Base-by-base conservation (phyloP, 2,113 vertebrate species). In the Seriola aureovittata region DNA sequence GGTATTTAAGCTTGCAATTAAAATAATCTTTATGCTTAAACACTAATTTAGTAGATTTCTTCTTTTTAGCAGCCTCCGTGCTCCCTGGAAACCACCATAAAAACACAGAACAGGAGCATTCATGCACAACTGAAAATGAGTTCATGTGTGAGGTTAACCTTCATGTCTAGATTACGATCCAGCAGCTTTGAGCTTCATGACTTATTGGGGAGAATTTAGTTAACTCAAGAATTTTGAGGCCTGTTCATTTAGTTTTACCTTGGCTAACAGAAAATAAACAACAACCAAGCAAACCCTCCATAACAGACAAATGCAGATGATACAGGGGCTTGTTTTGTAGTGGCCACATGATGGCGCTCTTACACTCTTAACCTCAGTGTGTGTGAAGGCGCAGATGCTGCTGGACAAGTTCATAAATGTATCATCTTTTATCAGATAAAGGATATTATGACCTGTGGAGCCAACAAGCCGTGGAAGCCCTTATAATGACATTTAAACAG, bases 261-360 rank as follows among this genome's bases (percentile, higher is more conserved):
- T 19, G 4, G 3, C 34, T 42, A 1, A 29, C 11, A 44, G 10
- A 44, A 44, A 12, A 44, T 3, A 12, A 44, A 44, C 1, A 23
- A 8, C 3, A 6, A 71, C 2, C 36, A 36, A 54, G 19, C 60
- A 16, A 10, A 75, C 17, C 2, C 12, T 4, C 8, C 4, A 0
- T 9, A 4, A 23, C 12, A 25, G 2, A 4, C 10, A 25, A 11
- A 6, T 12, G 3, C 16, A 68, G 16, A 48, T 17, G 64, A 16
- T 32, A 44, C 64, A 29, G 64, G 13, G 38, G 5, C 1, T n/a
- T 58, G 8, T n/a, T 25, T n/a, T 42, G 1, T 32, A 1, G 2
- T 4, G 17, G 25, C 84, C 90, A 87, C 76, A 2, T 3, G 90
- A 10, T 82, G 90, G 88, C 73, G 88, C 81, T 80, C 17, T 48